phyloP scores from a whole-genome alignment of 2,888 invertebrate genomes.

The Zygogramma bicolorata region DNA sequence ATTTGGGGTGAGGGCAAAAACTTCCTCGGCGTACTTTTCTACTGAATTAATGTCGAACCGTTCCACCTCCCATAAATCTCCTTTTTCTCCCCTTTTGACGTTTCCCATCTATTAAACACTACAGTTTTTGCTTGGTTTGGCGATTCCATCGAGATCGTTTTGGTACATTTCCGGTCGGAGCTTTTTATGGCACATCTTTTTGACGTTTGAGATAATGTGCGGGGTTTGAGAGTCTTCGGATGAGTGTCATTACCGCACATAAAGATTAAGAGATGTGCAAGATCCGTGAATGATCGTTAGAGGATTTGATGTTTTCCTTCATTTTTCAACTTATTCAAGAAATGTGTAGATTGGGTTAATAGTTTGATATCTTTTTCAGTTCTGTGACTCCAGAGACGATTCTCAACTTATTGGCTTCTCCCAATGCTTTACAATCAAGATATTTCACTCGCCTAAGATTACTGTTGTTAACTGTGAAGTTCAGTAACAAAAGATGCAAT shows the following conservation, averaged over 20 bases:
- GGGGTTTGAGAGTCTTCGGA: neutral
- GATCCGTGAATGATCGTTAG: neutral
- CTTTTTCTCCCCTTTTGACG: constrained; percentile 2
- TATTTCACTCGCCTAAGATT: too few relatives aligned
- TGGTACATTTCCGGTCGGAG: neutral
- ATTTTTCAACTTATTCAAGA: too few relatives aligned
- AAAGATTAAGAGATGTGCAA: neutral
- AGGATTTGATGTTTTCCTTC: too few relatives aligned
- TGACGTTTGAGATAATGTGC: neutral
- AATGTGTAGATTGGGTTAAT: too few relatives aligned
- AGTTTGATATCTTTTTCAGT: too few relatives aligned
- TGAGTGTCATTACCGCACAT: neutral
- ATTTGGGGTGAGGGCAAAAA: constrained; percentile 1
- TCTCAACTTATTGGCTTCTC: too few relatives aligned
- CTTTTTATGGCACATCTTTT: neutral
- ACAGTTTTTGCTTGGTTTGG: constrained; percentile 11
- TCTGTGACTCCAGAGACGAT: too few relatives aligned
- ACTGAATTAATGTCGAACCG: constrained; percentile 9
- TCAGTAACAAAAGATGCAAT: too few relatives aligned
- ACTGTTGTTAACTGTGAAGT: too few relatives aligned
- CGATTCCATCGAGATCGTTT: neutral
- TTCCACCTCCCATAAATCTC: constrained; percentile 7
- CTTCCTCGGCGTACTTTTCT: neutral
- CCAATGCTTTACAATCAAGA: too few relatives aligned
- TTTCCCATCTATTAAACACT: constrained; percentile 12